phyloP scores from a whole-genome alignment of 2,113 vertebrate genomes.

The Sinocyclocheilus anshuiensis region DNA sequence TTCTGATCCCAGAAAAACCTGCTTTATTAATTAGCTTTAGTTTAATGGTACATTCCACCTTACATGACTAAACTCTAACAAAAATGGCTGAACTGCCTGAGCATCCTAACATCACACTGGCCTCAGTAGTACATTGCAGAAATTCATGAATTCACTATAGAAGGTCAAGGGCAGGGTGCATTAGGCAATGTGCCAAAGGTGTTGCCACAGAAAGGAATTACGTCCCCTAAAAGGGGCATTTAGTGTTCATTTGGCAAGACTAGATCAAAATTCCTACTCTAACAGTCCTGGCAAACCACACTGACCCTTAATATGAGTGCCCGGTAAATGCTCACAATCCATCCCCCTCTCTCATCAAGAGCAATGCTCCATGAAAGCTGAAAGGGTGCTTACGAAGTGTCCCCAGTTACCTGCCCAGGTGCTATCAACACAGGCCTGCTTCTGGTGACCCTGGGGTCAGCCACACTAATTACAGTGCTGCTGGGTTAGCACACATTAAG shows the following conservation, averaged over 20 bases:
- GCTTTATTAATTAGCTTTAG: neutral
- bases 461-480: slow-evolving; percentile 67
- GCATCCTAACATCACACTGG: slow-evolving; percentile 4
- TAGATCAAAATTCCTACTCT: slow-evolving; percentile 12
- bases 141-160: neutral
- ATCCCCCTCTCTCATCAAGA: slow-evolving; percentile 34
- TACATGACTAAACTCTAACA: neutral
- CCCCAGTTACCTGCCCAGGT: slow-evolving; percentile 38
- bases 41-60: neutral
- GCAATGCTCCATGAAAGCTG: slow-evolving; percentile 23
- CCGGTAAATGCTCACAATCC: slow-evolving; percentile 23
- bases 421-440: slow-evolving; percentile 62
- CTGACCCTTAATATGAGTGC: slow-evolving; percentile 24
- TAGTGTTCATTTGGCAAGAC: slow-evolving; percentile 29
- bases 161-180: neutral
- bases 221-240: slow-evolving; percentile 10
- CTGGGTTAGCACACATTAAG: neutral
- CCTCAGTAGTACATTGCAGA: neutral
- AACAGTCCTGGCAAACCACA: slow-evolving; percentile 13
- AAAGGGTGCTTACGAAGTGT: slow-evolving; percentile 34
- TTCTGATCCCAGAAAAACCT: neutral
- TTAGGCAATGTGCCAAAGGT: slow-evolving; percentile 32
- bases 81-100: neutral
- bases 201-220: slow-evolving; percentile 11
- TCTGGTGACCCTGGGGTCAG: slow-evolving; percentile 59